Conservation (phyloP, 2,888 invertebrate species). For the Oxystoma pomonae region DNA sequence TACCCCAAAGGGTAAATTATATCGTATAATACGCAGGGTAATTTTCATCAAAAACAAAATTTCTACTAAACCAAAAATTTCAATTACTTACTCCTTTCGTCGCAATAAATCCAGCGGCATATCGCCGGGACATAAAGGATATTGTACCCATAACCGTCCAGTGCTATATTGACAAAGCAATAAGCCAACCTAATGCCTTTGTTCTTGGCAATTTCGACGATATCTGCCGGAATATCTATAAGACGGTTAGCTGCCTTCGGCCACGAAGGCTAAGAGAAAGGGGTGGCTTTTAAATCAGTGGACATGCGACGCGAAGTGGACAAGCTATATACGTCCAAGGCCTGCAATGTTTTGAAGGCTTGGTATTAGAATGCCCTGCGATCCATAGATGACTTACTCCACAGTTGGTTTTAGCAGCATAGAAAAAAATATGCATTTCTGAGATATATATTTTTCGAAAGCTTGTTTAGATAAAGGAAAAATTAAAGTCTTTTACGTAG, state of each 20-base stretch:
- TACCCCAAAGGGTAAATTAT: too few species aligned
- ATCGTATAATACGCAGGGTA: too few species aligned
- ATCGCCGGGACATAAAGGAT: not conserved
- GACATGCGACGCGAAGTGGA: constrained; percentile 39
- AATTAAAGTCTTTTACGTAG: too few species aligned
- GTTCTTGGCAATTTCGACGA: constrained; percentile 25
- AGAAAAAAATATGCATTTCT: too few species aligned
- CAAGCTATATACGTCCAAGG: not conserved
- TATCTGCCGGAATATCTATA: constrained; percentile 26
- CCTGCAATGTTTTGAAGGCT: constrained; percentile 9
- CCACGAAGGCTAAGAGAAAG: constrained; percentile 17
- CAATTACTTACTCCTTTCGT: not conserved
- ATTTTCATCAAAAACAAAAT: too few species aligned
- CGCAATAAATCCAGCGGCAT: not conserved
- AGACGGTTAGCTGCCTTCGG: constrained; percentile 25
- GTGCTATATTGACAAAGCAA: constrained; percentile 26
- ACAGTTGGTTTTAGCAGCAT: too few species aligned
- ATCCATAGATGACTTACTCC: too few species aligned
- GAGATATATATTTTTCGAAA: too few species aligned
- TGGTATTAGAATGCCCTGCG: not conserved
- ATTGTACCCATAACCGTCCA: constrained; percentile 2
- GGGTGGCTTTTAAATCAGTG: constrained; percentile 40
- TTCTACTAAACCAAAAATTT: not conserved
- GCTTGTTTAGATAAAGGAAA: too few species aligned
- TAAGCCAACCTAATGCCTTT: constrained; percentile 27